phyloP scores from a whole-genome alignment of 2,888 invertebrate genomes.

The Heliconius charithonia region DNA sequence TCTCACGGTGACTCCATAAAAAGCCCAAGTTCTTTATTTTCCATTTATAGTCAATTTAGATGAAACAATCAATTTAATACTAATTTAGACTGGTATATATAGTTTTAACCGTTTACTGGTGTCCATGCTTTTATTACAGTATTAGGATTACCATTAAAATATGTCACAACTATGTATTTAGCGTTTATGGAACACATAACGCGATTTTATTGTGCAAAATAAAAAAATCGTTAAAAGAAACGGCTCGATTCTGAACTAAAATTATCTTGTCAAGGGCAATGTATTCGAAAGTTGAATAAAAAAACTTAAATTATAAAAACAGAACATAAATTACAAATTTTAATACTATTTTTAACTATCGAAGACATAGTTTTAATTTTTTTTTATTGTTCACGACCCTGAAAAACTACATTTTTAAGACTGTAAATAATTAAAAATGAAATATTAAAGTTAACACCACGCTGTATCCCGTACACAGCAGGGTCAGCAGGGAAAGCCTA shows the following conservation, averaged over 20 bases:
- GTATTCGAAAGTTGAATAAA: not conserved
- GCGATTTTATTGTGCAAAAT: not conserved
- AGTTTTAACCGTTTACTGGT: no score
- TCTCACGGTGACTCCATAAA: no score
- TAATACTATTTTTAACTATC: not conserved
- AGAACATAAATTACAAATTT: not conserved
- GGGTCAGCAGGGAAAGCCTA: no score
- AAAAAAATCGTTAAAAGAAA: conserved; percentile 6
- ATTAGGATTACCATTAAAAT: not conserved
- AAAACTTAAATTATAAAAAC: not conserved
- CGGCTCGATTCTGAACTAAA: not conserved
- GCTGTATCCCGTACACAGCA: no score
- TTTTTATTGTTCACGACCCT: no score
- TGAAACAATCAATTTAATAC: not conserved
- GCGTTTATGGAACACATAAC: not conserved
- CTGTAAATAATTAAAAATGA: not conserved
- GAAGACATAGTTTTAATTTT: not conserved
- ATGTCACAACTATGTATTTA: not conserved
- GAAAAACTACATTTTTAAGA: no score
- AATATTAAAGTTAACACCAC: not conserved
- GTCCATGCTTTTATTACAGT: conserved; percentile 7
- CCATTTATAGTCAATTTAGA: no score
- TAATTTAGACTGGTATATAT: no score
- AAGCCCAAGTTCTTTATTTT: no score
- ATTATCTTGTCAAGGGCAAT: not conserved